phyloP scores from a whole-genome alignment of 2,888 invertebrate species.

The Synanthedon vespiformis region DNA sequence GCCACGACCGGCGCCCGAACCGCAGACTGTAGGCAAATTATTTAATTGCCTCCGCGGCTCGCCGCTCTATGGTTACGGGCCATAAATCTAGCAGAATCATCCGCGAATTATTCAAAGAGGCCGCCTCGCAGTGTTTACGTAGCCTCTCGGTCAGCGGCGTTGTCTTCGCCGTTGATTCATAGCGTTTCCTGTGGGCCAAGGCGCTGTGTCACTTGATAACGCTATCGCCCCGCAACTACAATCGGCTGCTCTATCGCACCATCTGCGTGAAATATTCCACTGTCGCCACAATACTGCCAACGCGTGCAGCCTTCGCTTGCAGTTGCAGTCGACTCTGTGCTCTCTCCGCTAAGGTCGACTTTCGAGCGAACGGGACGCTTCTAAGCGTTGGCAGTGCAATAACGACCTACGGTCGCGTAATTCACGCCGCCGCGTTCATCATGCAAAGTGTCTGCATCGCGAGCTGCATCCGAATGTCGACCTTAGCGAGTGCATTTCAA shows the following conservation, averaged over 20 bases:
- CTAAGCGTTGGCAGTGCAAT: constrained; percentile 12
- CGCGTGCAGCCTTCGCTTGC: not conserved
- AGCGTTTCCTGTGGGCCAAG: constrained; percentile 21
- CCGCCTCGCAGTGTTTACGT: constrained; percentile 24
- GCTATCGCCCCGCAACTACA: constrained; percentile 37
- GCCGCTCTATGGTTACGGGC: constrained; percentile 53
- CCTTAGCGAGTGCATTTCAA: constrained; percentile 7
- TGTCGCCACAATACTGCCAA: constrained; percentile 29
- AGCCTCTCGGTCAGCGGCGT: constrained; percentile 2
- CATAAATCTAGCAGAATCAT: constrained; percentile 58
- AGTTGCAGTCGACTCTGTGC: not conserved
- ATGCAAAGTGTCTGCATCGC: constrained; percentile 47
- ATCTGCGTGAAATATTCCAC: constrained; percentile 64
- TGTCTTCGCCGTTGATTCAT: constrained; percentile 38
- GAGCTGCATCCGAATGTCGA: constrained; percentile 10
- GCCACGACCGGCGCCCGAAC: constrained; percentile 1
- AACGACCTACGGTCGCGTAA: constrained; percentile 62
- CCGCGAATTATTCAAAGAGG: constrained; percentile 61
- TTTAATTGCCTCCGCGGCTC: constrained; percentile 47
- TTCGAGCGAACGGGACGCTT: not conserved
- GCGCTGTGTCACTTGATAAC: constrained; percentile 38
- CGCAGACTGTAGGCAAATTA: constrained; percentile 53
- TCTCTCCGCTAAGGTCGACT: constrained; percentile 9
- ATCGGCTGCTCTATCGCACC: constrained; percentile 49
- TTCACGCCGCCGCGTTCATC: constrained; percentile 64